A percentile compares a stretch with the other conserved stretches of the same genome.
Conservation (phyloP, 2,888 invertebrate species). For the Aspidiotus rigidus region DNA sequence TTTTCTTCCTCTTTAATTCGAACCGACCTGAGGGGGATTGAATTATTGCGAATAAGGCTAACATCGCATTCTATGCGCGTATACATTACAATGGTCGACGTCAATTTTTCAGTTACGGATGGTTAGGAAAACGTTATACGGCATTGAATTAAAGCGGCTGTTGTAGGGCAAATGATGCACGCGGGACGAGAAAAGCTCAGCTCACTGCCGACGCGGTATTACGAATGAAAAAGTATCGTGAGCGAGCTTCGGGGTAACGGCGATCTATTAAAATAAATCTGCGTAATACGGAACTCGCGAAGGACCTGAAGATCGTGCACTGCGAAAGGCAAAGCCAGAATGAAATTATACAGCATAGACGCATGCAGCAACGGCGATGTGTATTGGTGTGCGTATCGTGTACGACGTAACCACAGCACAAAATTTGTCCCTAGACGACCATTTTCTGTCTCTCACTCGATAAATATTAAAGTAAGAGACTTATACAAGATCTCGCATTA, state of each 20-base stretch:
- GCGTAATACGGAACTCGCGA: constrained; percentile 9
- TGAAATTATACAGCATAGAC: neutral
- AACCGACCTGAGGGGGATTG: too few species aligned
- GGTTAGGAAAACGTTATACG: neutral
- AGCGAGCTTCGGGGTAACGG: too few species aligned
- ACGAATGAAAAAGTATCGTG: too few species aligned
- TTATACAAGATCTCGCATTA: neutral
- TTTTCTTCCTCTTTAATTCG: too few species aligned
- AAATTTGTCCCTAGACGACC: constrained; percentile 32
- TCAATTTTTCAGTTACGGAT: neutral
- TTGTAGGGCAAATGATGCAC: constrained; percentile 19
- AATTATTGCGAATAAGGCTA: constrained; percentile 1
- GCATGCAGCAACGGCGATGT: neutral
- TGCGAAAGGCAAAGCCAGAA: neutral
- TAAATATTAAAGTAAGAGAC: constrained; percentile 30
- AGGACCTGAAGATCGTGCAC: neutral
- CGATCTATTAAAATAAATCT: constrained; percentile 17
- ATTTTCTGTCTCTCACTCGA: constrained; percentile 31
- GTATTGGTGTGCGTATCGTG: neutral
- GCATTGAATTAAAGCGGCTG: constrained; percentile 26
- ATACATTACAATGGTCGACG: neutral
- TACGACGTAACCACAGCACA: constrained; percentile 21
- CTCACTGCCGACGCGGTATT: neutral
- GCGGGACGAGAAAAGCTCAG: neutral
- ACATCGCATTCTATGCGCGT: neutral